Evolutionary conservation across 2,888 invertebrate genomes (phyloP).

Genomic region (Coenonympha glycerion): DNA sequence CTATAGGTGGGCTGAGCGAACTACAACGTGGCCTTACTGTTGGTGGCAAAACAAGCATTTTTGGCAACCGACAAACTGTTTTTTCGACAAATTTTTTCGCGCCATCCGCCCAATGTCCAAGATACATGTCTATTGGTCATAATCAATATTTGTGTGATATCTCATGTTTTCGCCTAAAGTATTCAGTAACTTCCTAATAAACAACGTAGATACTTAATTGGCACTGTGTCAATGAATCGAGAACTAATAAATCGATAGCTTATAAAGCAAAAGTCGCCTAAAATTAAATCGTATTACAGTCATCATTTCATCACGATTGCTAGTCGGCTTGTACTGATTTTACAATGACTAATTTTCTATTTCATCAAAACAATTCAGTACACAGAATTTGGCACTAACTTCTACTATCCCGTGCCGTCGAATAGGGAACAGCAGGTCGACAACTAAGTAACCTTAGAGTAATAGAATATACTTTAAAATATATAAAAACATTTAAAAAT

Average conservation of each 20-base stretch:
- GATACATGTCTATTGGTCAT: no score
- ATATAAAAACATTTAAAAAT: constrained; percentile 19
- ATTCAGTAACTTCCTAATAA: constrained; percentile 16
- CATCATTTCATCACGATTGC: constrained; percentile 30
- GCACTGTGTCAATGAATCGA: constrained; percentile 51
- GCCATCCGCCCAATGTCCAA: no score
- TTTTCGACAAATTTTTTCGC: no score
- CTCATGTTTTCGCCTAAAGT: not conserved
- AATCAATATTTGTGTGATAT: not conserved
- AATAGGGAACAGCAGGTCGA: constrained; percentile 56
- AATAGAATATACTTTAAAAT: constrained; percentile 32
- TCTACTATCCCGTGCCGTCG: constrained; percentile 56
- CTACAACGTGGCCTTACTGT: no score
- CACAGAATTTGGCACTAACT: constrained; percentile 48
- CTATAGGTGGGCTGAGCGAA: no score
- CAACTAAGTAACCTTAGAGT: constrained; percentile 24
- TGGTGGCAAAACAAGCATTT: no score
- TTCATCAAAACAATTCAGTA: constrained; percentile 13
- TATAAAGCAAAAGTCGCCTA: constrained; percentile 30
- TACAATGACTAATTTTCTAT: constrained; percentile 15
- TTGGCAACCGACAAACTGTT: no score
- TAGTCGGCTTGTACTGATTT: constrained; percentile 25
- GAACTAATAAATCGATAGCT: constrained; percentile 31
- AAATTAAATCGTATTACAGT: constrained; percentile 33
- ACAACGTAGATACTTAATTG: constrained; percentile 39